Base-by-base conservation (phyloP, 2,113 vertebrate species). In the Cyprinus carpio region DNA sequence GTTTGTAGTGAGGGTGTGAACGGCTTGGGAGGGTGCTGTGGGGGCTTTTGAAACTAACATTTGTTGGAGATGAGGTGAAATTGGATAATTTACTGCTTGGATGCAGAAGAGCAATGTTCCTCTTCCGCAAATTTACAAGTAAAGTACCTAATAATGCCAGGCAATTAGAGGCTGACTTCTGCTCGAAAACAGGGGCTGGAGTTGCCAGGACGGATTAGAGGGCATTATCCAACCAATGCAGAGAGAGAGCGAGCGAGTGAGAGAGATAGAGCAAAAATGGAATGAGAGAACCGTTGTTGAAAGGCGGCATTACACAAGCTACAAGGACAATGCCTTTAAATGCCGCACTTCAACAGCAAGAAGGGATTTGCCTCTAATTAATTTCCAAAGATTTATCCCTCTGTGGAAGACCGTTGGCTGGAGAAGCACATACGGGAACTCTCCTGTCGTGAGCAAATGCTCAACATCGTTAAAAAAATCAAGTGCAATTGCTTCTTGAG, bases 41-140 rank as follows among this genome's bases (percentile, higher is more conserved):
- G 83, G 34, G 67, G 75, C n/a, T 43, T 62, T 29, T 23, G 67
- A 64, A 82, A 78, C 49, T 82, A 87, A 88, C 85, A 84, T 92
- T 93, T 88, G 89, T 92, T 88, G 87, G 91, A 93, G 93, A 94
- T 94, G 91, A 93, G 90, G 92, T 91, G 92, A 94, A 91, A 94
- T 94, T 92, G 92, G 93, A 93, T 95, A 88, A 95, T 95, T 95
- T 95, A 92, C 93, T 93, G 94, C 92, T 93, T 95, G 92, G 93
- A 92, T 95, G 92, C 92, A 93, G 93, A 92, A 93, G 92, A 94
- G 91, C 87, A 90, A 93, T 92, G 92, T 92, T 92, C 90, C 90
- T 93, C 91, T 92, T 92, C 93, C 93, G 92, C 90, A 92, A 93
- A 95, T 95, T 94, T 94, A 94, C 92, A 94, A 93, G 92, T 93